A percentile compares a stretch with the other conserved stretches of the same genome.
These are phyloP conservation scores for Polydrusus cervinus DNA, from an alignment of 2,888 invertebrate genomes.

Conservation along the genomic window DNA sequence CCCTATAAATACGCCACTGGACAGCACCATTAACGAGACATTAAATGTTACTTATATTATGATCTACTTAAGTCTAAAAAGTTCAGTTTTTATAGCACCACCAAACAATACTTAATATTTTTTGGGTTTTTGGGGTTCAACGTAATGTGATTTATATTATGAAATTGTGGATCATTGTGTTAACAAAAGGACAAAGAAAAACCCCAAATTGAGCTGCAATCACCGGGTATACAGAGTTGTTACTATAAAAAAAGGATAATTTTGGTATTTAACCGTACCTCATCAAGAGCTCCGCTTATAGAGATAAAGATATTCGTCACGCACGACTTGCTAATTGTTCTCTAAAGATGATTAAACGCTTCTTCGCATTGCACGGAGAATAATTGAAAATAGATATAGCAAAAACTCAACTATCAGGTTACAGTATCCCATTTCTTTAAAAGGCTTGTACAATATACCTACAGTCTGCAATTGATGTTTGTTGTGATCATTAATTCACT, in stretches of 20 bases:
- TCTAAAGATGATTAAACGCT: slow-evolving; percentile 32
- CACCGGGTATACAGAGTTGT: background rate
- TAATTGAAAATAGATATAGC: slow-evolving; percentile 17
- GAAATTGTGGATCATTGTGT: no score
- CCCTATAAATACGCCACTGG: no score
- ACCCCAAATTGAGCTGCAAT: no score
- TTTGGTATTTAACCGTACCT: slow-evolving; percentile 16
- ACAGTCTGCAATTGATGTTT: background rate
- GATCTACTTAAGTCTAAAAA: no score
- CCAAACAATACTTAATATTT: no score
- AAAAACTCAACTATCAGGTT: slow-evolving; percentile 17
- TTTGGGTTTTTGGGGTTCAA: no score
- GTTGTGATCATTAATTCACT: background rate
- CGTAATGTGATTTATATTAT: no score
- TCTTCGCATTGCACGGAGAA: slow-evolving; percentile 8
- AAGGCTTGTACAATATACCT: background rate
- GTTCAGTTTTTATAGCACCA: no score
- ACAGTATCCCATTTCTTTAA: slow-evolving; percentile 8
- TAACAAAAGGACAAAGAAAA: no score
- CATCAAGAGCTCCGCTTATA: slow-evolving; percentile 7
- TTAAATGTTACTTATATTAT: no score
- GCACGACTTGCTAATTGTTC: slow-evolving; percentile 40
- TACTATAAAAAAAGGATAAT: slow-evolving; percentile 9
- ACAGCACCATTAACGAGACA: no score
- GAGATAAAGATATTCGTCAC: slow-evolving; percentile 40